Evolutionary conservation across 2,797 vertebrate species (phyloP).

Genomic region (Myotis vivesi): DNA sequence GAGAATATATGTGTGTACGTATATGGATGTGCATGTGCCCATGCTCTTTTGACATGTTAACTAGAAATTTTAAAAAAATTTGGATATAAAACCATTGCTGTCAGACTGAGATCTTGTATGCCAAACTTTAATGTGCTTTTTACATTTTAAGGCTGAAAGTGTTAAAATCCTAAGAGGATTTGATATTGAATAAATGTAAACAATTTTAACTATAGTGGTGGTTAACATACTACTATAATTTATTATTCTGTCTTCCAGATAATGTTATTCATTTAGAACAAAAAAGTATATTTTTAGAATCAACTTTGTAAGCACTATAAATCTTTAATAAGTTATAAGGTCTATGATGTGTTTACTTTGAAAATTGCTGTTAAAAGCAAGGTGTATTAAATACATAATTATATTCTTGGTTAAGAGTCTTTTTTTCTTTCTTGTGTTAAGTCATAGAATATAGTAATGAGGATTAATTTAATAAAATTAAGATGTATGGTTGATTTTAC

Average conservation of each 20-base stretch:
- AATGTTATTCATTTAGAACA: slow-evolving; percentile 78
- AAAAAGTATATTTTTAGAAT: slow-evolving; percentile 85
- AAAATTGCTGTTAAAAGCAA: slow-evolving; percentile 85
- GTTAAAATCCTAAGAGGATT: slow-evolving; percentile 68
- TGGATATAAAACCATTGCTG: slow-evolving; percentile 48
- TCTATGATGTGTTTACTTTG: slow-evolving; percentile 81
- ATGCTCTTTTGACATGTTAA: slow-evolving; percentile 48
- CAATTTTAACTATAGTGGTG: slow-evolving; percentile 74
- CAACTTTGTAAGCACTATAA: slow-evolving; percentile 82
- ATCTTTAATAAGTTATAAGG: slow-evolving; percentile 82
- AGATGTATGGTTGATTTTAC: slow-evolving; percentile 28
- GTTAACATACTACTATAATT: slow-evolving; percentile 76
- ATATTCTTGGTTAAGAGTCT: slow-evolving; percentile 71
- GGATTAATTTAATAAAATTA: slow-evolving; percentile 47
- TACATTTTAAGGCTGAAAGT: slow-evolving; percentile 69
- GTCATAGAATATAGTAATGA: slow-evolving; percentile 12
- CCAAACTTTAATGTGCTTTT: slow-evolving; percentile 52
- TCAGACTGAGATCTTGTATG: slow-evolving; percentile 55
- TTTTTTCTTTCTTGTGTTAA: slow-evolving; percentile 73
- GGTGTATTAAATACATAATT: slow-evolving; percentile 84
- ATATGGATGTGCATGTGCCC: not conserved
- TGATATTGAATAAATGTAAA: slow-evolving; percentile 67
- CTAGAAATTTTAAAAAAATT: slow-evolving; percentile 57
- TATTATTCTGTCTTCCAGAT: slow-evolving; percentile 79
- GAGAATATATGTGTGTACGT: not conserved